Evolutionary conservation across 2,113 vertebrate genomes (phyloP).

Genomic region (Tauraco erythrolophus): DNA sequence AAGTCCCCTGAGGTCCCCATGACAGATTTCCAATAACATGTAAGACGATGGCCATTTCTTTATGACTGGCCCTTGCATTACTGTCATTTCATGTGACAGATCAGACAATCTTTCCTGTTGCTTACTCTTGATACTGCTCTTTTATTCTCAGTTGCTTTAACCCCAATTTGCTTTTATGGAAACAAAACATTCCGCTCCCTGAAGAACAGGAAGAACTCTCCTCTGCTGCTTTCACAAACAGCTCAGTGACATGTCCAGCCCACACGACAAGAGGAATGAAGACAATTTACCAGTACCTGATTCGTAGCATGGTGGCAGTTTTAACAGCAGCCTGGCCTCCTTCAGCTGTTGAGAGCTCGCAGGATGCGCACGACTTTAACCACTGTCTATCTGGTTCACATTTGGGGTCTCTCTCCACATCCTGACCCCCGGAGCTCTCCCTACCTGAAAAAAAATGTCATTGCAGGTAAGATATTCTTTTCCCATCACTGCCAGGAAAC

Average conservation of each 20-base stretch:
- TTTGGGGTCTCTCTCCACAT: neutral
- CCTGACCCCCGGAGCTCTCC: rapidly evolving
- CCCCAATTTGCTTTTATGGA: neutral
- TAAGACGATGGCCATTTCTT: neutral
- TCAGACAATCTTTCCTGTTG: neutral
- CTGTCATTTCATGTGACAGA: neutral
- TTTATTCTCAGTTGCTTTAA: neutral
- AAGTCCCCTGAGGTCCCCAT: neutral
- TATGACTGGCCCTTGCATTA: neutral
- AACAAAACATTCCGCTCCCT: neutral
- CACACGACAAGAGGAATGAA: neutral
- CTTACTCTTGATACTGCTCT: neutral
- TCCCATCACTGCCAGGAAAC: neutral
- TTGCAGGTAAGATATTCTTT: neutral
- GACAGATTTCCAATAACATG: neutral
- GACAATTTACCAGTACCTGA: neutral
- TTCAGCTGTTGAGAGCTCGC: neutral
- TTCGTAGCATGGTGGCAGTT: neutral
- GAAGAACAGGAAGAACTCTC: neutral
- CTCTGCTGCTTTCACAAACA: neutral
- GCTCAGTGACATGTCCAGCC: neutral
- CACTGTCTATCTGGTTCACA: rapidly evolving
- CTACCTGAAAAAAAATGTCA: rapidly evolving
- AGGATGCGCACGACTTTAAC: neutral
- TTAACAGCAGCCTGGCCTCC: neutral